phyloP scores from a whole-genome alignment of 1,140 invertebrate species.

The Nasonia vitripennis region DNA sequence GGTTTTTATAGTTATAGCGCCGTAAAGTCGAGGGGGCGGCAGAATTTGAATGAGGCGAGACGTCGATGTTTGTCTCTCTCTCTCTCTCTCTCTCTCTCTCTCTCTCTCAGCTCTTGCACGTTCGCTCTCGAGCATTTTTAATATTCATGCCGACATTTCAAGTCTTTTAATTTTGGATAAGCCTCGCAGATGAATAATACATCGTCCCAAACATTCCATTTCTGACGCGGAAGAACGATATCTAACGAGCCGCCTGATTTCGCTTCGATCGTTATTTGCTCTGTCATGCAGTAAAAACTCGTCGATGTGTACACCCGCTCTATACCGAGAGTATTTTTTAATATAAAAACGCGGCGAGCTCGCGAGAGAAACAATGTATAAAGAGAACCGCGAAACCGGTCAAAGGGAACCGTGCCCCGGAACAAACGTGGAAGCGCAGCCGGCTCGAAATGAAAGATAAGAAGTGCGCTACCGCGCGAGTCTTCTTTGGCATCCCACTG shows the following conservation, averaged over 20 bases:
- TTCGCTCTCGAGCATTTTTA: not conserved
- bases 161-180: not conserved
- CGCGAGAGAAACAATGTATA: not conserved
- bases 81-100: too few relatives aligned
- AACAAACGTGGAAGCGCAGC: not conserved
- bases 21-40: not conserved
- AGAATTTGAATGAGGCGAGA: not conserved
- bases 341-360: not conserved
- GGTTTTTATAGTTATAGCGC: not conserved
- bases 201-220: not conserved
- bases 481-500: constrained; percentile 37
- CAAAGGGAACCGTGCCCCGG: not conserved
- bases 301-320: too few relatives aligned
- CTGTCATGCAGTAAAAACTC: too few relatives aligned
- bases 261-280: too few relatives aligned
- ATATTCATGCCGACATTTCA: not conserved
- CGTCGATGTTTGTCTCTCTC: not conserved
- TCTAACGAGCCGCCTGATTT: not conserved
- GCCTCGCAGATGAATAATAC: not conserved
- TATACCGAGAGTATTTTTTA: not conserved
- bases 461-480: not conserved
- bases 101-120: too few relatives aligned
- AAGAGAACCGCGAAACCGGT: constrained; percentile 20
- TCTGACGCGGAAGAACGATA: not conserved
- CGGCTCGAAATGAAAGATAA: constrained; percentile 46